Conservation (phyloP, 2,888 invertebrate species). For the Drosophila atroscutellata region DNA sequence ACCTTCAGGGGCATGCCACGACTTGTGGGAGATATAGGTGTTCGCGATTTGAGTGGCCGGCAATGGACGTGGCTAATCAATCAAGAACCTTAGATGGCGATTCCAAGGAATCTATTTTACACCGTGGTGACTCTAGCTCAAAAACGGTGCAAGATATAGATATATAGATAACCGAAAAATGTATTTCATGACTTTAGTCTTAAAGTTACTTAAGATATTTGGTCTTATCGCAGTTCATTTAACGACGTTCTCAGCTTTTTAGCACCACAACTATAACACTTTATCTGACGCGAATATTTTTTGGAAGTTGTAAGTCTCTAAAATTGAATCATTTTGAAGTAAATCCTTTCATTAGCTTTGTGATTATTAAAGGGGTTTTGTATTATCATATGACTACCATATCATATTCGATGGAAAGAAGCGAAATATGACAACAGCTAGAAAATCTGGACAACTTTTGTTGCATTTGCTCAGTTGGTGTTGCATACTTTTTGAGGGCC, state of each 20-base stretch:
- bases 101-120: not conserved
- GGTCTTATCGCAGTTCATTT: not conserved
- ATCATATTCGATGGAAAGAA: not conserved
- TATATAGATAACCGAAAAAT: not conserved
- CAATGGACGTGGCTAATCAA: not conserved
- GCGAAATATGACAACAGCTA: not conserved
- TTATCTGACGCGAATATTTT: not conserved
- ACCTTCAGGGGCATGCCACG: not conserved
- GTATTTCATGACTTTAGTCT: not conserved
- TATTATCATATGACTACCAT: not conserved
- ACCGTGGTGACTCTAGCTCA: not conserved
- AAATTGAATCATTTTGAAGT: not conserved
- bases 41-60: not conserved
- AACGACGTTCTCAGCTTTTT: not conserved
- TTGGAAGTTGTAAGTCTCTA: not conserved
- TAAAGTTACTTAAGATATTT: too few relatives aligned
- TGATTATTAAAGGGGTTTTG: not conserved
- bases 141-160: not conserved
- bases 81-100: not conserved
- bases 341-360: not conserved
- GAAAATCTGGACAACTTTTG: not conserved
- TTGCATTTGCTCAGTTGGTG: not conserved
- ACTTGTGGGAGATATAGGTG: not conserved
- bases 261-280: not conserved
- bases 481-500: not conserved